Evolutionary conservation across 2,888 invertebrate genomes (phyloP), one percentile per base, ranked within the genome.

Genomic region (Papilio elwesi): DNA sequence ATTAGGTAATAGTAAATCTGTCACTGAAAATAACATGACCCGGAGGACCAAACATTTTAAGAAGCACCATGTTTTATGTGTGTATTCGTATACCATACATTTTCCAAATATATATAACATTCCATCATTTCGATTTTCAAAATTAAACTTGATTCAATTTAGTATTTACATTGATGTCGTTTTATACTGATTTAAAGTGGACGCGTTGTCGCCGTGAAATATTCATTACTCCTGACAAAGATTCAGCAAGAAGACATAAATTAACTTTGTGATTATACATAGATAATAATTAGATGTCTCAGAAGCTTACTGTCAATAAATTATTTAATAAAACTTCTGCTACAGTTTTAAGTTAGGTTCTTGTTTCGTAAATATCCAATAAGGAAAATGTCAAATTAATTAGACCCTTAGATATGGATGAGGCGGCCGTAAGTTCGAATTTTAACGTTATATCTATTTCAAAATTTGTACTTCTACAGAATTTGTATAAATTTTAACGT

Each of bases 221-320:
- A 62, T 62, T 62, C 59, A 62, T 62, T 62, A 62, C n/a, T 15
- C 15, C 9, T 59, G 59, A 59, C 38, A 59, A 62, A 62, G 59
- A 43, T 62, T 62, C 59, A 12, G 8, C 1, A 7, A 62, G 59
- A 62, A 10, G 38, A 43, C 43, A 10, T 62, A 15, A 43, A 62
- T 62, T 62, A 62, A 62, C 43, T 62, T 62, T 43, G n/a, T 43
- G 15, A 62, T 62, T 43, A 62, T 62, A 62, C 59, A 62, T 62
- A 62, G 59, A 62, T 62, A 62, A 43, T 62, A 62, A 62, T 62
- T 43, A 43, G 59, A 62, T 15, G n/a, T 62, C 59, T 62, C 15
- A 43, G 8, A 62, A 43, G 43, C 43, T 43, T 62, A 12, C 59
- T 62, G 43, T 62, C 43, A 62, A 43, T 62, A 15, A 62, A 43